Evolutionary conservation across 1,140 invertebrate species (phyloP).

Genomic region (Platyscapa corneri): DNA sequence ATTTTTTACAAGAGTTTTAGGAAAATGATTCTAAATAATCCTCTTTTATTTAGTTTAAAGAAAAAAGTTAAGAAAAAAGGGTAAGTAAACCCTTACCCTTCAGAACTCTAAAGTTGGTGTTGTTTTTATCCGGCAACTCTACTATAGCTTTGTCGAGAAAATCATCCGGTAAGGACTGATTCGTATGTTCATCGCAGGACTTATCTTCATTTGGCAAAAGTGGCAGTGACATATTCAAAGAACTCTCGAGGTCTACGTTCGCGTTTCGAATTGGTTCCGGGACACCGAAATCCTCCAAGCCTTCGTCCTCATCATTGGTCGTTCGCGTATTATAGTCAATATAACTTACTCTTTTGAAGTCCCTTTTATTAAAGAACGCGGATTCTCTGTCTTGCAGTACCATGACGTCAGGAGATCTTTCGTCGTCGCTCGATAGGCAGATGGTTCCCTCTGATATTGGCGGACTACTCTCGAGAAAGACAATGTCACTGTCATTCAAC

Average conservation of each 20-base stretch:
- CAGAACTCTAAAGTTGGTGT: neutral
- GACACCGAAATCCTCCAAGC: neutral
- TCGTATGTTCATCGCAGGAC: neutral
- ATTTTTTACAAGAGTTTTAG: no score
- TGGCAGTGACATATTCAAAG: constrained; percentile 5
- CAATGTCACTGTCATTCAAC: constrained; percentile 15
- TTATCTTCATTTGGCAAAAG: neutral
- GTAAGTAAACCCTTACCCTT: constrained; percentile 19
- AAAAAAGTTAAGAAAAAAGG: no score
- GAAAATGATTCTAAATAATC: no score
- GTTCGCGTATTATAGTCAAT: neutral
- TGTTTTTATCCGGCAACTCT: neutral
- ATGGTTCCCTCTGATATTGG: neutral
- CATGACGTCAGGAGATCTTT: neutral
- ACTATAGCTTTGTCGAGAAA: neutral
- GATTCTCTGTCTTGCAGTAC: neutral
- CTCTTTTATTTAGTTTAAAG: no score
- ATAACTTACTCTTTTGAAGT: neutral
- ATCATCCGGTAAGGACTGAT: neutral
- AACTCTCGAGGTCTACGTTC: neutral
- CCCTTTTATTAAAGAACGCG: neutral
- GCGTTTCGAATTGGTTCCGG: neutral
- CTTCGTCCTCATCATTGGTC: neutral
- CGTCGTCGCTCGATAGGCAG: constrained; percentile 32
- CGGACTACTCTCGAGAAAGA: neutral